A percentile compares a stretch with the other conserved stretches of the same genome.
Conservation (phyloP, 2,113 vertebrate species). For the Tyto alba region DNA sequence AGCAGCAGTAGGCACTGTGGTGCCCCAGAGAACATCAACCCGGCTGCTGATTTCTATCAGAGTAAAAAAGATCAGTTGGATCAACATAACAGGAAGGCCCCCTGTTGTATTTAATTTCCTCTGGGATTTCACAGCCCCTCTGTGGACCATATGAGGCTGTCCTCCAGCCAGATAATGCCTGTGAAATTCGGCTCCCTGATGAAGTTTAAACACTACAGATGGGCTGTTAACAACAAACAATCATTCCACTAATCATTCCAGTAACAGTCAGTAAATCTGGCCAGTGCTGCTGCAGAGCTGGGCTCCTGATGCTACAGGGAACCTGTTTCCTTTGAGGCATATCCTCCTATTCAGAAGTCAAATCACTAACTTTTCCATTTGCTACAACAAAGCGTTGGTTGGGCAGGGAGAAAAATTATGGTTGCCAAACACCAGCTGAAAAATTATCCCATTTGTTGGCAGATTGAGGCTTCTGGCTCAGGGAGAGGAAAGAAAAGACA, state of each 20-base stretch:
- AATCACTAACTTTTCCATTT: constrained; percentile 54
- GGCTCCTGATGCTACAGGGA: constrained; percentile 20
- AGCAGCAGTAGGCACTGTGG: constrained; percentile 4
- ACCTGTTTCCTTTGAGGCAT: constrained; percentile 51
- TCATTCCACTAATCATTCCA: constrained; percentile 55
- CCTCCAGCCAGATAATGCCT: constrained; percentile 44
- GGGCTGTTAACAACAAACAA: constrained; percentile 62
- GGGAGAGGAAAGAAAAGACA: constrained; percentile 56
- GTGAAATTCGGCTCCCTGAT: constrained; percentile 45
- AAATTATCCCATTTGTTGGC: constrained; percentile 58
- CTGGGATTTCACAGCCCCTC: constrained; percentile 56
- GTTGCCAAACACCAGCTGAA: constrained; percentile 57
- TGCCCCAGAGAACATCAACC: constrained; percentile 5
- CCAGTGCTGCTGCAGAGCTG: not conserved
- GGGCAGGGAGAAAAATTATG: constrained; percentile 41
- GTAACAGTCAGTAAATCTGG: constrained; percentile 43
- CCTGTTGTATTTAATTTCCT: constrained; percentile 65
- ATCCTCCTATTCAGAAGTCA: constrained; percentile 39
- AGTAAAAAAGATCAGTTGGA: constrained; percentile 33
- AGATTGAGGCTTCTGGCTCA: constrained; percentile 45
- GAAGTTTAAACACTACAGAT: constrained; percentile 63
- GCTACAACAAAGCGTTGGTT: constrained; percentile 40
- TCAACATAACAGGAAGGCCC: constrained; percentile 53
- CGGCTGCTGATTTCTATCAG: constrained; percentile 39
- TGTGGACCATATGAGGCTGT: constrained; percentile 49